Evolutionary conservation across 2,113 vertebrate species (phyloP).

Genomic region (Bubalus kerabau): DNA sequence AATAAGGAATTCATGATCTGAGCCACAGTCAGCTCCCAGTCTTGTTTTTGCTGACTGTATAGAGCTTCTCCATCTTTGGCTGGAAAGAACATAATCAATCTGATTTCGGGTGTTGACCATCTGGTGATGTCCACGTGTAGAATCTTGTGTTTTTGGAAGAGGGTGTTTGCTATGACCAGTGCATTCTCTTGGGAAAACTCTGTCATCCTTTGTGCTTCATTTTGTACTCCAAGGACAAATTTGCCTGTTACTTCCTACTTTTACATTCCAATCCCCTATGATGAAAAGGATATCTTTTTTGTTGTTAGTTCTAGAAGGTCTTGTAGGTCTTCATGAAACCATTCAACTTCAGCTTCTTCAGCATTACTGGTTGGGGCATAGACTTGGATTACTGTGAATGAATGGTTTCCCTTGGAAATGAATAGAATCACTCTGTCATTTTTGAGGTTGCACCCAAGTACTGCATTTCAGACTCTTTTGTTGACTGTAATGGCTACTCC

Average conservation of each 20-base stretch:
- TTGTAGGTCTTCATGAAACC: background rate
- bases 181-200: accelerated
- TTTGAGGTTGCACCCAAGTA: background rate
- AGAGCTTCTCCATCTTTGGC: background rate
- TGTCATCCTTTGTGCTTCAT: background rate
- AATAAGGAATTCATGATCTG: background rate
- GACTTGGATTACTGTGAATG: background rate
- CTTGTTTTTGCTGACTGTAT: background rate
- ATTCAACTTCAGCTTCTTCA: background rate
- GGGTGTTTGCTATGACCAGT: background rate
- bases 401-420: background rate
- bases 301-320: background rate
- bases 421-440: background rate
- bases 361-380: background rate
- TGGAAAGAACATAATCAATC: background rate
- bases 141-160: background rate
- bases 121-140: background rate
- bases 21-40: background rate
- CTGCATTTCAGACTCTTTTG: background rate
- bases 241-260: background rate
- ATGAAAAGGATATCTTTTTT: background rate
- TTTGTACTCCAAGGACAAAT: background rate
- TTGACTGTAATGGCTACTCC: background rate
- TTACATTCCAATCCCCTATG: background rate
- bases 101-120: background rate